phyloP scores from a whole-genome alignment of 2,888 invertebrate species.

The Anagyrus pseudococci region DNA sequence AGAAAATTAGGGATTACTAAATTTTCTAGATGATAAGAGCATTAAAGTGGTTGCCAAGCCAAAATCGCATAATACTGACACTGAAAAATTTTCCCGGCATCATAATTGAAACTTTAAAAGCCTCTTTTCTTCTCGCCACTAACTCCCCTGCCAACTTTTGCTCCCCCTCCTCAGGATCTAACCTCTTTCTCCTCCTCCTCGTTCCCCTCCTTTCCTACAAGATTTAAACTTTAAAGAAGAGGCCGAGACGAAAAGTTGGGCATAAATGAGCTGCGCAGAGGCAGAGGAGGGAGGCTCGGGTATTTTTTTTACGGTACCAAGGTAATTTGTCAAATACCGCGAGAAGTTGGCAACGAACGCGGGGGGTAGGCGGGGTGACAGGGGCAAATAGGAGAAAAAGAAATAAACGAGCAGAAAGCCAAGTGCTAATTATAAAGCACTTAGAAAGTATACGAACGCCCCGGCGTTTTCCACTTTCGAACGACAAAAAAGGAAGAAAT shows the following conservation, averaged over 20 bases:
- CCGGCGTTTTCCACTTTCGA: constrained; percentile 29
- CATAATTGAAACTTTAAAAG: constrained; percentile 36
- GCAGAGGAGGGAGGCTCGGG: not conserved
- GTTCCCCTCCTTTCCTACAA: not conserved
- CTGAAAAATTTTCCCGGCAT: constrained; percentile 22
- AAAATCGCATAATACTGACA: constrained; percentile 26
- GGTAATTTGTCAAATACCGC: constrained; percentile 3
- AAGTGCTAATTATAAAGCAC: constrained; percentile 21
- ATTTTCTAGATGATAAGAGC: constrained; percentile 10
- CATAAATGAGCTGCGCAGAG: constrained; percentile 10
- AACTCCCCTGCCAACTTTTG: constrained; percentile 24
- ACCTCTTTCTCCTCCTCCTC: too few species aligned
- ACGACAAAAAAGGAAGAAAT: constrained; percentile 8
- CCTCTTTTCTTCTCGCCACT: constrained; percentile 19
- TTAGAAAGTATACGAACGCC: constrained; percentile 27
- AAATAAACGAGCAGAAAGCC: not conserved
- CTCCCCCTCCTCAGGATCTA: too few species aligned
- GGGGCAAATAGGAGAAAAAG: too few species aligned
- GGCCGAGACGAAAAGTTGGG: not conserved
- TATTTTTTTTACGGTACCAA: not conserved
- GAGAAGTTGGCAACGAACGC: constrained; percentile 1
- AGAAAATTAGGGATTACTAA: constrained; percentile 3
- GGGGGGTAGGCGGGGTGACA: too few species aligned
- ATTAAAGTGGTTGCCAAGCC: constrained; percentile 1
- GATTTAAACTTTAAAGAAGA: constrained; percentile 20